Percentiles rank a stretch among this genome's conserved stretches.
Conservation (phyloP, 2,113 vertebrate species). For the Pholis gunnellus region DNA sequence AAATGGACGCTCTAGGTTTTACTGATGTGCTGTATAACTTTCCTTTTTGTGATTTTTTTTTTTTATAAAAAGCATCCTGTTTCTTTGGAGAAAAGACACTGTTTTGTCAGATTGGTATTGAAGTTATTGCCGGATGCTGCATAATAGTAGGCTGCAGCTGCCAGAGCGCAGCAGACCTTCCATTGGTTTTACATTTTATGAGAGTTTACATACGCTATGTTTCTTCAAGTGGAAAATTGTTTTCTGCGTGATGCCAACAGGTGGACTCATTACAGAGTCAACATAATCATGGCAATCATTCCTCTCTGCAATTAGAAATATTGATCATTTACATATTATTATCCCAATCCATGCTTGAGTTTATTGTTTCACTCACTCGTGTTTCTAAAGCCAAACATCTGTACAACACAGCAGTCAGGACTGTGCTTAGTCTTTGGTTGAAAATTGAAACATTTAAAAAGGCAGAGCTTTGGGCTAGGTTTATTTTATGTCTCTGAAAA, state of each 20-base stretch:
- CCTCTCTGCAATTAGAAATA: conserved; percentile 72
- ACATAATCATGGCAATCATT: conserved; percentile 75
- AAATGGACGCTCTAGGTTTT: conserved; percentile 28
- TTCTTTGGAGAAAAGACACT: conserved; percentile 34
- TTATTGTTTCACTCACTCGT: conserved; percentile 48
- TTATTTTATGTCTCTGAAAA: background rate
- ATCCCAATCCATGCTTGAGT: conserved; percentile 28
- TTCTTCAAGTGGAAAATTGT: conserved; percentile 81
- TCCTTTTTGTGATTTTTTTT: conserved; percentile 37
- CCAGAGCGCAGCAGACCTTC: conserved; percentile 69
- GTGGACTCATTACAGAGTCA: conserved; percentile 79
- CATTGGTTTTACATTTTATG: conserved; percentile 74
- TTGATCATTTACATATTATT: conserved; percentile 74
- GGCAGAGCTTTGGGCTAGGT: background rate
- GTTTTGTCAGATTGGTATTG: conserved; percentile 69
- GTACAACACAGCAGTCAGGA: conserved; percentile 30
- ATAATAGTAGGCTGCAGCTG: conserved; percentile 80
- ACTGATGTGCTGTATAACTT: conserved; percentile 31
- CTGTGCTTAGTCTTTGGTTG: background rate
- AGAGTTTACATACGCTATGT: conserved; percentile 75
- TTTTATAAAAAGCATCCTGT: conserved; percentile 8
- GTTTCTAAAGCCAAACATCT: conserved; percentile 40
- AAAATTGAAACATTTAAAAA: conserved; percentile 5
- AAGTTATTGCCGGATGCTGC: conserved; percentile 59
- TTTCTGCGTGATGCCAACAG: conserved; percentile 78